Conservation (phyloP, 1,140 invertebrate genomes). For the Homarus americanus region DNA sequence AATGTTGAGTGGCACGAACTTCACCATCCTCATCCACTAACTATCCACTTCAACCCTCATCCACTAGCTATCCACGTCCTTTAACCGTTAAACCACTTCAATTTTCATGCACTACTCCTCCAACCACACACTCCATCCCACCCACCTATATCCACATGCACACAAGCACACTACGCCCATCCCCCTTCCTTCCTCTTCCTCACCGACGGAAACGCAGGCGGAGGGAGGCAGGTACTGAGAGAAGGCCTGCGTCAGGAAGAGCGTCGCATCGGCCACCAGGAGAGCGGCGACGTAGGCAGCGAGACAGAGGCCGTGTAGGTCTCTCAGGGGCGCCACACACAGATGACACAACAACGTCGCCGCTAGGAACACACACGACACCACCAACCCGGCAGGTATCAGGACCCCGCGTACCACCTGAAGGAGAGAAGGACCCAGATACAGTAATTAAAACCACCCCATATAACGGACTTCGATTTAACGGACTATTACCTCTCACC, state of each 20-base stretch:
- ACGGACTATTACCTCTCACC: not conserved
- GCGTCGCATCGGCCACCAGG: conserved; percentile 41
- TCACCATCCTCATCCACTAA: too few relatives aligned
- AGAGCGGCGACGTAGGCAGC: conserved; percentile 64
- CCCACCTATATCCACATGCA: too few relatives aligned
- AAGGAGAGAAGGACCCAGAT: not conserved
- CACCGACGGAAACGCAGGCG: conserved; percentile 28
- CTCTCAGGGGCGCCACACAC: conserved; percentile 56
- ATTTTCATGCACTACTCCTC: too few relatives aligned
- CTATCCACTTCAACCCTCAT: too few relatives aligned
- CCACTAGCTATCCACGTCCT: too few relatives aligned
- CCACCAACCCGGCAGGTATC: conserved; percentile 53
- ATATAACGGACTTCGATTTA: too few relatives aligned
- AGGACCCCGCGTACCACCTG: conserved; percentile 45
- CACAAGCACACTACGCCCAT: too few relatives aligned
- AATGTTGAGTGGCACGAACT: too few relatives aligned
- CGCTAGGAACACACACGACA: conserved; percentile 65
- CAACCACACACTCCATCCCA: too few relatives aligned
- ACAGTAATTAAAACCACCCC: too few relatives aligned
- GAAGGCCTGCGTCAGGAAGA: conserved; percentile 56
- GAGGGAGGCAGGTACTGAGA: conserved; percentile 1
- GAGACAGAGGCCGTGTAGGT: conserved; percentile 66
- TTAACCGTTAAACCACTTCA: too few relatives aligned
- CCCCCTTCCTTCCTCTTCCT: not conserved
- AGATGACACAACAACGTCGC: conserved; percentile 53